A percentile compares a stretch with the other conserved stretches of the same genome.
phyloP scores from a whole-genome alignment of 2,888 invertebrate species.

The Magallana nippona region DNA sequence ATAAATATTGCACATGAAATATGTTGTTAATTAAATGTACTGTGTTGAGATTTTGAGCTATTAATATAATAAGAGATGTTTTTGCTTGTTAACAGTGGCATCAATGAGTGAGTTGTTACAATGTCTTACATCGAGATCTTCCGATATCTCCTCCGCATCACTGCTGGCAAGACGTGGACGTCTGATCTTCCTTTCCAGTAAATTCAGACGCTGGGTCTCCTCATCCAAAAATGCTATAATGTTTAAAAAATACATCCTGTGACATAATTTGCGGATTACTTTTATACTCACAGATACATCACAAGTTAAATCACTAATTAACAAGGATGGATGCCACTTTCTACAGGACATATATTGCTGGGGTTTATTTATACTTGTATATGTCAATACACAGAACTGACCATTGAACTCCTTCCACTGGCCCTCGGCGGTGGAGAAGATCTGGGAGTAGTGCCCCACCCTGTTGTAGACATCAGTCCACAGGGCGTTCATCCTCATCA shows the following conservation, averaged over 20 bases:
- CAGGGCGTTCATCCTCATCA: constrained; percentile 72
- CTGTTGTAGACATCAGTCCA: constrained; percentile 75
- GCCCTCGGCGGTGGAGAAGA: constrained; percentile 69
- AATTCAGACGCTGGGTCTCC: constrained; percentile 90
- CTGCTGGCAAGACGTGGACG: constrained; percentile 84
- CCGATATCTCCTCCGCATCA: constrained; percentile 95
- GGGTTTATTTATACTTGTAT: neutral
- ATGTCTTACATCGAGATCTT: constrained; percentile 89
- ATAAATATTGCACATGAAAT: neutral
- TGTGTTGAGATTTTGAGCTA: neutral
- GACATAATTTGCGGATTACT: neutral
- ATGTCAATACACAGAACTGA: constrained; percentile 40
- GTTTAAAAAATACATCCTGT: neutral
- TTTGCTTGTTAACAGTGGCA: neutral
- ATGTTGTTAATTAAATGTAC: too few relatives aligned
- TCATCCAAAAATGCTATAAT: constrained; percentile 87
- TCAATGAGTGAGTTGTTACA: neutral
- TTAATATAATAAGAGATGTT: neutral
- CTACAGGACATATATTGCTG: too few relatives aligned
- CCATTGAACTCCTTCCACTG: constrained; percentile 75
- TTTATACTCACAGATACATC: too few relatives aligned
- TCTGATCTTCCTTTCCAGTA: constrained; percentile 88
- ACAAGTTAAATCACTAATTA: too few relatives aligned
- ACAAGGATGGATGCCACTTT: too few relatives aligned
- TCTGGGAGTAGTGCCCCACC: constrained; percentile 70